phyloP scores from a whole-genome alignment of 1,140 invertebrate species.

The Cherax quadricarinatus region DNA sequence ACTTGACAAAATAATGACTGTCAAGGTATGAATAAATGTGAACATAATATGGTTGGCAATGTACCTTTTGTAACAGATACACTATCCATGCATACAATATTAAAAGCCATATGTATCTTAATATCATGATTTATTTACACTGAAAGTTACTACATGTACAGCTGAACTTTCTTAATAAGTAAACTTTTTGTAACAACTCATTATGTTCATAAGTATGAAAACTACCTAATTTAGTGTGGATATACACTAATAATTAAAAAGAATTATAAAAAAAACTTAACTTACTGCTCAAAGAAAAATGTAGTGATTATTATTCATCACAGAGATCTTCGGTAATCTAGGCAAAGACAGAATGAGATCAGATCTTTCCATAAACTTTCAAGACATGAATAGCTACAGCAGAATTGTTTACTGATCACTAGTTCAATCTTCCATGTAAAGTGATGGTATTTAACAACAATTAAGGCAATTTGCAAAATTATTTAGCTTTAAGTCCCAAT shows the following conservation, averaged over 20 bases:
- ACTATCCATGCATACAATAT: too few relatives aligned
- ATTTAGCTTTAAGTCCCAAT: constrained; percentile 5
- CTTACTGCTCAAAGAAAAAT: not conserved
- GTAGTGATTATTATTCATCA: not conserved
- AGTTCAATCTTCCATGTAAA: not conserved
- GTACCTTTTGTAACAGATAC: too few relatives aligned
- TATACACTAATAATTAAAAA: not conserved
- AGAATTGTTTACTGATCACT: not conserved
- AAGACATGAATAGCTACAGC: not conserved
- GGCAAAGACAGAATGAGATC: not conserved
- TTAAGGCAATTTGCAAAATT: not conserved
- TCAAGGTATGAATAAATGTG: too few relatives aligned
- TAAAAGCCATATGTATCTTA: too few relatives aligned
- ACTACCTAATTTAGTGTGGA: too few relatives aligned
- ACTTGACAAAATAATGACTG: too few relatives aligned
- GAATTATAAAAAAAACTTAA: not conserved
- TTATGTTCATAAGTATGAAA: too few relatives aligned
- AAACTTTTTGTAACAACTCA: too few relatives aligned
- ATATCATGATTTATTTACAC: too few relatives aligned
- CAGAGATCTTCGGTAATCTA: not conserved
- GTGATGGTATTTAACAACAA: not conserved
- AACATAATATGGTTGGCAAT: too few relatives aligned
- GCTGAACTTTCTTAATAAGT: too few relatives aligned
- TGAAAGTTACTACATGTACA: too few relatives aligned
- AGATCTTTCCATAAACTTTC: not conserved